Conservation (phyloP, 2,113 vertebrate species). For the Craseonycteris thonglongyai region DNA sequence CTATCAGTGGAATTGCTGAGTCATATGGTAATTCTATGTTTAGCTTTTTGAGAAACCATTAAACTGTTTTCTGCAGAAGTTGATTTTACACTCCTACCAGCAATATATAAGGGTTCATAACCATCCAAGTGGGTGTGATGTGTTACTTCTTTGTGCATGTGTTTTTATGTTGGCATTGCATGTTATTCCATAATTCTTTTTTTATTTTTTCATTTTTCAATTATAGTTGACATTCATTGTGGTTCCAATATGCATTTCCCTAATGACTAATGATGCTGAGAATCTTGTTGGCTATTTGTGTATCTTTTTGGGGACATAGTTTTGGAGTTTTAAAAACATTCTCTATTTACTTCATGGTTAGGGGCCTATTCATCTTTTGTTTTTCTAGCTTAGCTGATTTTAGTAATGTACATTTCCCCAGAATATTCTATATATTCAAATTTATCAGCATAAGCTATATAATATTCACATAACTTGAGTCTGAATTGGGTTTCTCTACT, state of each 20-base stretch:
- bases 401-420: not conserved
- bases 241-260: not conserved
- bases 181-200: no score
- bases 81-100: not conserved
- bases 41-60: not conserved
- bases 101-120: not conserved
- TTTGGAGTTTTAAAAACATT: not conserved
- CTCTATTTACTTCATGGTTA: not conserved
- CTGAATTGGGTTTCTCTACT: not conserved
- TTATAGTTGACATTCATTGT: no score
- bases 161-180: no score
- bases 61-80: not conserved
- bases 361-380: not conserved
- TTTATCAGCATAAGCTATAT: not conserved
- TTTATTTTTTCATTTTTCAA: not conserved
- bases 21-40: not conserved
- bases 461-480: not conserved
- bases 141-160: not conserved
- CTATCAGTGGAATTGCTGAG: not conserved
- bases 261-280: no score
- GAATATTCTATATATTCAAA: not conserved
- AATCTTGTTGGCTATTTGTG: no score
- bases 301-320: not conserved
- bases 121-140: not conserved
- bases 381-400: not conserved